phyloP scores from a whole-genome alignment of 2,113 vertebrate genomes.

The Conger conger region DNA sequence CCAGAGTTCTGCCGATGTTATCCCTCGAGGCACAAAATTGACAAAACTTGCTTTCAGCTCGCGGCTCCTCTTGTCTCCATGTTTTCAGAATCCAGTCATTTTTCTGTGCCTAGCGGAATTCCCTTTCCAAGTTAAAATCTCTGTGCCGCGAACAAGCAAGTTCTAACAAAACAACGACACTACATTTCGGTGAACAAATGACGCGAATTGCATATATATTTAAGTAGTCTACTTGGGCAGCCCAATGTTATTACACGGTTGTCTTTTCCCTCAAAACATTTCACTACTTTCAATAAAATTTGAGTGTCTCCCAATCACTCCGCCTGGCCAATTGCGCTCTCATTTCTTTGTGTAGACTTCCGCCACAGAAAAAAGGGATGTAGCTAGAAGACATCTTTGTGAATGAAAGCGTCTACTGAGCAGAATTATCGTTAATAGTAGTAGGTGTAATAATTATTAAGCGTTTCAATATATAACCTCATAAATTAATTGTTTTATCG shows the following conservation, averaged over 20 bases:
- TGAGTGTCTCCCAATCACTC: conserved; percentile 24
- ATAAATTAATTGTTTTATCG: neutral
- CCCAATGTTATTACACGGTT: neutral
- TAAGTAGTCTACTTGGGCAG: neutral
- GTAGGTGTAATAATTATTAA: neutral
- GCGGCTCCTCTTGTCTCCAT: conserved; percentile 64
- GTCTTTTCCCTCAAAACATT: conserved; percentile 6
- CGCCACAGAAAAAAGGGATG: conserved; percentile 16
- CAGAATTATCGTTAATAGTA: neutral
- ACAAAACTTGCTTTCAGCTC: conserved; percentile 49
- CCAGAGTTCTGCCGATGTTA: conserved; percentile 11
- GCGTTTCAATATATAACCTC: neutral
- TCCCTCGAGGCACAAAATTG: conserved; percentile 37
- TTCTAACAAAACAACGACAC: conserved; percentile 37
- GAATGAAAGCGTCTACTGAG: neutral
- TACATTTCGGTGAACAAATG: neutral
- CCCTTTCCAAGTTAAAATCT: conserved; percentile 42
- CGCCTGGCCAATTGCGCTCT: conserved; percentile 25
- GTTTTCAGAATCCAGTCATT: conserved; percentile 62
- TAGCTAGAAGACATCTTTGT: neutral
- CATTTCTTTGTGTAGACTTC: conserved; percentile 27
- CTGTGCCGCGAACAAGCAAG: neutral
- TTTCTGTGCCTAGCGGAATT: conserved; percentile 54
- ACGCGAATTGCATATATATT: neutral
- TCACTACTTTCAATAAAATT: conserved; percentile 21